phyloP scores from a whole-genome alignment of 2,113 vertebrate genomes.

The pig (Sus scrofa) region DNA sequence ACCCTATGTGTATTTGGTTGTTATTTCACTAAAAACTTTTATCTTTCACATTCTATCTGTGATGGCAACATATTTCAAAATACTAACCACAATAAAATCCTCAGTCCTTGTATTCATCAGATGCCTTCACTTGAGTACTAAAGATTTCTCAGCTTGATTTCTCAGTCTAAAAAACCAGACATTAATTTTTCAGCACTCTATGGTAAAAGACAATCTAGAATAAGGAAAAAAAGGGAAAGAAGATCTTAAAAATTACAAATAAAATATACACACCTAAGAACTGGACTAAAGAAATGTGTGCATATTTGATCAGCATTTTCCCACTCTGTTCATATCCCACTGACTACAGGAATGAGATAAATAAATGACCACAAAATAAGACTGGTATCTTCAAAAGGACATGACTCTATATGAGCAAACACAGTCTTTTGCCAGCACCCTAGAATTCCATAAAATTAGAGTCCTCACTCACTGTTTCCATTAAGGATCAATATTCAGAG shows the following conservation, averaged over 20 bases:
- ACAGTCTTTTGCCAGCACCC: neutral
- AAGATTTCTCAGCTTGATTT: neutral
- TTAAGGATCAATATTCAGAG: neutral
- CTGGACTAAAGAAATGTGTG: neutral
- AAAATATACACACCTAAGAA: neutral
- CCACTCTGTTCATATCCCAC: neutral
- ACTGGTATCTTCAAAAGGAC: neutral
- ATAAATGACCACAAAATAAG: neutral
- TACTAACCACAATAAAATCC: neutral
- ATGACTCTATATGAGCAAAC: neutral
- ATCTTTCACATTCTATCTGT: neutral
- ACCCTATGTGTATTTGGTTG: neutral
- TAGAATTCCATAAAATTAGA: neutral
- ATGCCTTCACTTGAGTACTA: neutral
- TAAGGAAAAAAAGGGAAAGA: neutral
- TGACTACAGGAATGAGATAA: neutral
- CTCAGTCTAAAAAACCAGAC: neutral
- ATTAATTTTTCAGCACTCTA: neutral
- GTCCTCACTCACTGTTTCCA: neutral
- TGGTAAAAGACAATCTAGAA: neutral
- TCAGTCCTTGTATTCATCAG: neutral
- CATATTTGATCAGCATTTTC: neutral
- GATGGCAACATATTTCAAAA: neutral
- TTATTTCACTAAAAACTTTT: neutral
- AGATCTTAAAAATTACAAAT: neutral